These are phyloP conservation scores for Polyploca ridens DNA, from an alignment of 2,888 invertebrate species.

Conservation along the genomic window DNA sequence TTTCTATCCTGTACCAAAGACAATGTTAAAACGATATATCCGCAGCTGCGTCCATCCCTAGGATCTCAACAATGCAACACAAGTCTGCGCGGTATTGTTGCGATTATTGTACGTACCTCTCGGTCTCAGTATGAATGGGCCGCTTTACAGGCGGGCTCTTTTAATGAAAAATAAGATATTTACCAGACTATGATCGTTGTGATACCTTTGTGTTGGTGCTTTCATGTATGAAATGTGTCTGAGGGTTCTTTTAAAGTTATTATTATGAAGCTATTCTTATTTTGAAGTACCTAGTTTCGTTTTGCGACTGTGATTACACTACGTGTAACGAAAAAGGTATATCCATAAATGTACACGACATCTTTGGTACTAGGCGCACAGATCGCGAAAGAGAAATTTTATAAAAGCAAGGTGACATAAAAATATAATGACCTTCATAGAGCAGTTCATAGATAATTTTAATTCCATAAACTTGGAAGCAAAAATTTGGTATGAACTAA, in stretches of 20 bases:
- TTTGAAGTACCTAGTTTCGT: no score
- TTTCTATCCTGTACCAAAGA: no score
- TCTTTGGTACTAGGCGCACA: no score
- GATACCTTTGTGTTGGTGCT: neutral
- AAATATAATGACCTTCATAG: no score
- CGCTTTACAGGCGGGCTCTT: constrained; percentile 32
- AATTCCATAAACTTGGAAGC: no score
- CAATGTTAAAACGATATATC: neutral
- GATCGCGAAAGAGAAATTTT: no score
- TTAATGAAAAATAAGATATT: constrained; percentile 51
- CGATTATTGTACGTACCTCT: constrained; percentile 7
- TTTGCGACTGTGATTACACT: no score
- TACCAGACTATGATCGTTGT: constrained; percentile 17
- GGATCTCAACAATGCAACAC: neutral
- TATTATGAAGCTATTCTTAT: neutral
- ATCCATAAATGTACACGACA: no score
- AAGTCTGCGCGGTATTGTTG: constrained; percentile 11
- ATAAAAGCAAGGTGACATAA: no score
- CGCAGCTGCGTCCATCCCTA: neutral
- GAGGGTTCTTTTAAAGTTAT: neutral
- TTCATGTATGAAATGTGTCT: neutral
- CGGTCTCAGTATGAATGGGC: constrained; percentile 26
- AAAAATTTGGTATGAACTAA: no score
- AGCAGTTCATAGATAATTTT: no score
- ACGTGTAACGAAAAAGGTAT: no score